Percentiles rank a stretch among this genome's conserved stretches.
Evolutionary conservation across 1,140 invertebrate species (phyloP).

Genomic region (Paracyclopina nana): DNA sequence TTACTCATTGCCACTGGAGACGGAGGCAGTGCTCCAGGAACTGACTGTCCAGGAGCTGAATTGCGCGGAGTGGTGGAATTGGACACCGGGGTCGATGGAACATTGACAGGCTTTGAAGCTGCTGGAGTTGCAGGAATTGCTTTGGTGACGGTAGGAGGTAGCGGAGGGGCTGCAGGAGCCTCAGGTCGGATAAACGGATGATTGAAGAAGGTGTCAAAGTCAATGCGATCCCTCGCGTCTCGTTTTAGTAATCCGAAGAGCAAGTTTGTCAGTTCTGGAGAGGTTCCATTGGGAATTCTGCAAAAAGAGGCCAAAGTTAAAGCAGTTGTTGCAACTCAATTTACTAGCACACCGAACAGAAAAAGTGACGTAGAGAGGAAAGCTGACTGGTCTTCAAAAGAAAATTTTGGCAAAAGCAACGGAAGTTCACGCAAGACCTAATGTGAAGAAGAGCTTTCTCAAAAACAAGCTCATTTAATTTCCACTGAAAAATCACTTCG

Average conservation of each 20-base stretch:
- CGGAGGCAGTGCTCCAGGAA: conserved; percentile 23
- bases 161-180: conserved; percentile 26
- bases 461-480: no score
- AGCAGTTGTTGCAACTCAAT: no score
- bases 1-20: conserved; percentile 27
- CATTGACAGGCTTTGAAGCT: conserved; percentile 8
- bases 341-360: no score
- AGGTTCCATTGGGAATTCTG: conserved; percentile 81
- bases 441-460: no score
- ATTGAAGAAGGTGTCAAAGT: conserved; percentile 83
- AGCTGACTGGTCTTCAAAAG: no score
- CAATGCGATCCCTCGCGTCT: conserved; percentile 82
- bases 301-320: conserved; percentile 24
- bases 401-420: no score
- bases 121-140: conserved; percentile 4
- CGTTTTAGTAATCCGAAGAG: conserved; percentile 64
- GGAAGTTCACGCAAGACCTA: no score
- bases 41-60: not conserved
- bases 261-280: conserved; percentile 64
- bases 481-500: no score
- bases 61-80: not conserved
- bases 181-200: conserved; percentile 57
- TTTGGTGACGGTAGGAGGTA: conserved; percentile 10
- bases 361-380: no score
- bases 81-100: not conserved